Evolutionary conservation across 2,888 invertebrate genomes (phyloP).

Genomic region (Ichneumoninae sp.): DNA sequence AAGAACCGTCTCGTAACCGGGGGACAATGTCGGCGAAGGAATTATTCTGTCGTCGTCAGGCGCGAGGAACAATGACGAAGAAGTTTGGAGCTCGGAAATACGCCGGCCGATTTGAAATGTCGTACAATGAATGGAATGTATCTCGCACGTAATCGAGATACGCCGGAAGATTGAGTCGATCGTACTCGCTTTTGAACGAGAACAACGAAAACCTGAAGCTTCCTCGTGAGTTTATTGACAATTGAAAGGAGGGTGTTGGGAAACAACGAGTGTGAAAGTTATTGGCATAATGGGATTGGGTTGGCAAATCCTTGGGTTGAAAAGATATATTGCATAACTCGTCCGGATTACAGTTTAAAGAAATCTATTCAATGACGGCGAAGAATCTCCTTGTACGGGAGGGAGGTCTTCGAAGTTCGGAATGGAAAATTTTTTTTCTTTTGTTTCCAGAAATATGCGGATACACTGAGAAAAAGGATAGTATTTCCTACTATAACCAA

Average conservation of each 20-base stretch:
- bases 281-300: neutral
- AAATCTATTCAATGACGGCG: too few relatives aligned
- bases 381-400: too few relatives aligned
- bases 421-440: too few relatives aligned
- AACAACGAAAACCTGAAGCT: neutral
- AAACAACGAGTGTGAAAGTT: neutral
- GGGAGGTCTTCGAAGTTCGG: too few relatives aligned
- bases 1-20: slow-evolving; percentile 35
- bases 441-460: too few relatives aligned
- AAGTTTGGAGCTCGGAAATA: neutral
- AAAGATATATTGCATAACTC: neutral
- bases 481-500: too few relatives aligned
- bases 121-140: neutral
- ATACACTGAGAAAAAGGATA: too few relatives aligned
- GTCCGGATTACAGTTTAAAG: neutral
- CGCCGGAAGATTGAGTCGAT: neutral
- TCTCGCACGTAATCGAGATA: too few relatives aligned
- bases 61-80: neutral
- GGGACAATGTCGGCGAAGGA: slow-evolving; percentile 45
- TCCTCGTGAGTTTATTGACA: neutral
- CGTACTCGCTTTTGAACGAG: neutral
- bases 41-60: slow-evolving; percentile 29
- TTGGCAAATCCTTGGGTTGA: neutral
- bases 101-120: neutral
- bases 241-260: neutral